phyloP scores from a whole-genome alignment of 2,888 invertebrate genomes.

The Anthoptus insignis region DNA sequence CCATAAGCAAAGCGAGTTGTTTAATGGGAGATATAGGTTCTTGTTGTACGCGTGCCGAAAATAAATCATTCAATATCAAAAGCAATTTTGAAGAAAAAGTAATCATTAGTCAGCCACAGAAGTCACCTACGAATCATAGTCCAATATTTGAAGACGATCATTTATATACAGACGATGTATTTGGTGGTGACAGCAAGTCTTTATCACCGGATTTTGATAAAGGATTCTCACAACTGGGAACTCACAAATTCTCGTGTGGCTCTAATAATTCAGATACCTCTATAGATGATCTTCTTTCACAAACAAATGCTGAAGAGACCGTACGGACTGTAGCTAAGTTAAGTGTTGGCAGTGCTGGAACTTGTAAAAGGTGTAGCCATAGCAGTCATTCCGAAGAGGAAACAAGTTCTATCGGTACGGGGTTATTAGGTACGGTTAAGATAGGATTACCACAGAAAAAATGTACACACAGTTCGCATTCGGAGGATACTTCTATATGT shows the following conservation, averaged over 20 bases:
- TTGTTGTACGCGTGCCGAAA: constrained; percentile 77
- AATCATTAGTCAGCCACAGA: constrained; percentile 87
- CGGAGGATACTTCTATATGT: constrained; percentile 95
- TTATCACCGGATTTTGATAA: constrained; percentile 87
- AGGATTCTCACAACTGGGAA: constrained; percentile 72
- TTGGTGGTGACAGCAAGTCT: constrained; percentile 87
- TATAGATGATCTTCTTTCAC: constrained; percentile 87
- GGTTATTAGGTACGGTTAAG: constrained; percentile 93
- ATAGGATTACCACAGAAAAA: constrained; percentile 93
- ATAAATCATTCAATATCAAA: constrained; percentile 71
- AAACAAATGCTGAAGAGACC: constrained; percentile 87
- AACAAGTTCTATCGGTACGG: constrained; percentile 92
- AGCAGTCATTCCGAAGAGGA: constrained; percentile 92
- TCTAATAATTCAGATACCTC: constrained; percentile 89
- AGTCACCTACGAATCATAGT: constrained; percentile 87
- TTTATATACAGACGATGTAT: constrained; percentile 87
- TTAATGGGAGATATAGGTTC: constrained; percentile 79
- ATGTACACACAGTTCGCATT: constrained; percentile 94
- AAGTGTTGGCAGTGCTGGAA: constrained; percentile 80
- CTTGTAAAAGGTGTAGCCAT: constrained; percentile 89
- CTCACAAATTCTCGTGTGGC: constrained; percentile 82
- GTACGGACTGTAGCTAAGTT: constrained; percentile 81
- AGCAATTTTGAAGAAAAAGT: constrained; percentile 82
- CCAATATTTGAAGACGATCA: constrained; percentile 88
- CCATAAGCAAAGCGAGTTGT: constrained; percentile 79